These are phyloP conservation scores for Drosophila parabipectinata DNA, from an alignment of 1,140 invertebrate species.

Conservation along the genomic window DNA sequence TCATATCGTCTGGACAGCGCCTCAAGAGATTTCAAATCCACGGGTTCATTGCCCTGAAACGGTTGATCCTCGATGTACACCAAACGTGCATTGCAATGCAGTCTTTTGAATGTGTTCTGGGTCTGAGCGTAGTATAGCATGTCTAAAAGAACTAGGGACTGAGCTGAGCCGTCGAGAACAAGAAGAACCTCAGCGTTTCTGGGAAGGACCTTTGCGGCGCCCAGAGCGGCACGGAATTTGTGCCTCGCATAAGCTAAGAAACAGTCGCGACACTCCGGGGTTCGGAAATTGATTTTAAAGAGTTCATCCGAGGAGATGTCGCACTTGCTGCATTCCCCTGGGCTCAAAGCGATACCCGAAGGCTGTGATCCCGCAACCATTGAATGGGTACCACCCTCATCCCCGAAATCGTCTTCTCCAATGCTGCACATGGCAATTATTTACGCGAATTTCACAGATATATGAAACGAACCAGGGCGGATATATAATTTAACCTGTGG, in stretches of 20 bases:
- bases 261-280: slow-evolving; percentile 65
- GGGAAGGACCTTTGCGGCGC: slow-evolving; percentile 72
- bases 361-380: slow-evolving; percentile 49
- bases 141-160: slow-evolving; percentile 70
- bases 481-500: background rate
- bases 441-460: slow-evolving; percentile 30
- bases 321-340: slow-evolving; percentile 70
- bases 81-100: slow-evolving; percentile 67
- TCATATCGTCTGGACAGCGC: slow-evolving; percentile 38
- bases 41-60: slow-evolving; percentile 14
- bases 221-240: slow-evolving; percentile 79
- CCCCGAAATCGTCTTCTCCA: slow-evolving; percentile 80
- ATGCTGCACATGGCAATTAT: slow-evolving; percentile 74
- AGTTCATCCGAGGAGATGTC: slow-evolving; percentile 20
- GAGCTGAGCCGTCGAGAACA: slow-evolving; percentile 62
- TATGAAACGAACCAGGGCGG: slow-evolving; percentile 37
- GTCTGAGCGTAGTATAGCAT: slow-evolving; percentile 75
- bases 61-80: slow-evolving; percentile 75
- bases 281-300: slow-evolving; percentile 71
- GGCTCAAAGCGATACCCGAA: slow-evolving; percentile 9
- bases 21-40: slow-evolving; percentile 14
- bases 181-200: slow-evolving; percentile 65
- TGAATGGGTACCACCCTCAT: slow-evolving; percentile 69
- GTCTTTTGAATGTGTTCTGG: slow-evolving; percentile 71
- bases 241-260: slow-evolving; percentile 70